Percentiles rank a stretch among this genome's conserved stretches.
Evolutionary conservation across 30 jellyfish, hydroid and myxozoan genomes (phyloP).

Genomic region (Catostylus mosaicus): DNA sequence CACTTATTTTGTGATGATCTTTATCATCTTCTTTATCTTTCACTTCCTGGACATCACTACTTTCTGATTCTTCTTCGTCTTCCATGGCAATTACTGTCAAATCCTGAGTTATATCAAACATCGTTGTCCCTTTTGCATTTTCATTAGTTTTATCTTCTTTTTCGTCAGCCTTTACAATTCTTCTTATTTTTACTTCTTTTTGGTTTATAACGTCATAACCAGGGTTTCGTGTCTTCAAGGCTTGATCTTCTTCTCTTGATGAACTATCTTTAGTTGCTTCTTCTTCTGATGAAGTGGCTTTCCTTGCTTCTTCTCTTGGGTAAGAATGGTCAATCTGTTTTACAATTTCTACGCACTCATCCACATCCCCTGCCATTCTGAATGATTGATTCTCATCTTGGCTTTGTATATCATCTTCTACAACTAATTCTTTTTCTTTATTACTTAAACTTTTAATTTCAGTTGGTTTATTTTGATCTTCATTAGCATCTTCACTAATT

Average conservation of each 20-base stretch:
- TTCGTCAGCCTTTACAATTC: background rate
- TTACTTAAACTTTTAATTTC: background rate
- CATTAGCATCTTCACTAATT: background rate
- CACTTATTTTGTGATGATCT: no score
- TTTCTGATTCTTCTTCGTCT: no score
- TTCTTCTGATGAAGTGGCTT: background rate
- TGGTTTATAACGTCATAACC: background rate
- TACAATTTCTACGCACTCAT: background rate
- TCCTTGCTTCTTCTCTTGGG: background rate
- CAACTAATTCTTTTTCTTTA: background rate
- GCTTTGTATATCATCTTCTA: background rate
- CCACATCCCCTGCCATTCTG: background rate
- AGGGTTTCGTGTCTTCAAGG: background rate
- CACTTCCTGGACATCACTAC: no score
- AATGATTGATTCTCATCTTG: background rate
- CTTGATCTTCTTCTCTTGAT: background rate
- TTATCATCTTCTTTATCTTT: no score
- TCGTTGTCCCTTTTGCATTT: background rate
- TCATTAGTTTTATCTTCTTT: background rate
- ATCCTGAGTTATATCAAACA: background rate
- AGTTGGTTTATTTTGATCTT: background rate
- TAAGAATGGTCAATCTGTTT: background rate
- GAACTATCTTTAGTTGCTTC: background rate
- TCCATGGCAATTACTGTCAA: background rate
- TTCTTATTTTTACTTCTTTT: background rate